Base-by-base conservation (phyloP, 2,113 vertebrate species). In the Grammomys dolichurus region DNA sequence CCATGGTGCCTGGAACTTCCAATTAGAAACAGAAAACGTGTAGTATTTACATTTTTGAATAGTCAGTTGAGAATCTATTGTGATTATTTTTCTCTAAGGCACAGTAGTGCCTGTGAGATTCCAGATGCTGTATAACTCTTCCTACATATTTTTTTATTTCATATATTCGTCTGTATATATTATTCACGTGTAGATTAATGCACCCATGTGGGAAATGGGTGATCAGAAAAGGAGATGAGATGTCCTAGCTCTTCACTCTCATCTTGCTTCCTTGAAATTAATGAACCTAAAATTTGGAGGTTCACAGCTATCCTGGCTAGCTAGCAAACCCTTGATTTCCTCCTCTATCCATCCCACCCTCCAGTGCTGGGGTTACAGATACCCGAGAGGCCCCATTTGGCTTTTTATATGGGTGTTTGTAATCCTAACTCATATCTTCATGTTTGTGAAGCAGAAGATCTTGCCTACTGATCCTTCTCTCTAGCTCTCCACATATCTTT, bases 21-120 rank as follows among this genome's bases (percentile, higher is more conserved):
- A 95, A 87, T 95, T 91, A 93, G 65, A 91, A 96, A 89, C 51
- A 77, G 40, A 87, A 85, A 92, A 54, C 70, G 77, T 58, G 67
- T 26, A 87, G 77, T 22, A 90, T 84, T 58, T 93, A 80, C n/a
- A 72, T 87, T 84, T 97, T 77, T 90, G 63, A 80, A 40, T 6
- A 40, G 60, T 67, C 28, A 19, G 67, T 54, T 51, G 69, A 56
- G 56, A 93, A 87, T 82, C 31, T 3, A 6, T 69, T 69, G 60
- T 48, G 46, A 67, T 40, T 69, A 22, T 13, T 87, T 91, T 76
- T 72, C 26, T 65, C 51, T 40, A 7, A 58, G n/a, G 48, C 87
- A 76, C 2, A 65, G 20, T 0, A 20, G 46, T 82, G 65, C 26
- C 46, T 14, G 14, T 2, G n/a, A 65, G 36, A 46, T 51, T 51